phyloP scores from a whole-genome alignment of 2,888 invertebrate species.

The Spicauda simplicius region DNA sequence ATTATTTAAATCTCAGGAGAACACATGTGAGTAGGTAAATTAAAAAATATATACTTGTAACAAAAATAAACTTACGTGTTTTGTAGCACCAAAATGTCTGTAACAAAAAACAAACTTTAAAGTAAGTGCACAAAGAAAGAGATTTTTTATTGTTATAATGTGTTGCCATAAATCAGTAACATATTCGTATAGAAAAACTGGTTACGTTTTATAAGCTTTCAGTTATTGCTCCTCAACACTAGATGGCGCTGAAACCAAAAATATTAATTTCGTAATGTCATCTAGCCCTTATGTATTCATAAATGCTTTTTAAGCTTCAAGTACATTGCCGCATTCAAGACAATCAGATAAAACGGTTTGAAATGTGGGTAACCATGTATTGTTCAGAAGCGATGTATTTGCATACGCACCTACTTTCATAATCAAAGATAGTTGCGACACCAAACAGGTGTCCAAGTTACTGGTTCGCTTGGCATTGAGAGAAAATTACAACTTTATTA shows the following conservation, averaged over 20 bases:
- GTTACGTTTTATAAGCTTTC: not conserved
- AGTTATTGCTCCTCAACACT: constrained; percentile 10
- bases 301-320: not conserved
- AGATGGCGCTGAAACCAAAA: constrained; percentile 15
- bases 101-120: no score
- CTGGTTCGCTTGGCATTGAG: constrained; percentile 27
- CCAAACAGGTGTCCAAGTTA: constrained; percentile 27
- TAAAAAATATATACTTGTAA: no score
- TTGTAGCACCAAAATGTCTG: no score
- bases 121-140: no score
- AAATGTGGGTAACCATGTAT: constrained; percentile 48
- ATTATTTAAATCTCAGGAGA: no score
- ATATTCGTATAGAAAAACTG: no score
- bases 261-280: not conserved
- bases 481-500: constrained; percentile 36
- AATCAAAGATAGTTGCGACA: constrained; percentile 27
- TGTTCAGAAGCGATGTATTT: constrained; percentile 40
- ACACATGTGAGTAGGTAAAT: no score
- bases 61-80: no score
- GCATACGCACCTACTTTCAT: constrained; percentile 34
- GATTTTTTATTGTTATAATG: no score
- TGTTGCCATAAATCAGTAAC: no score
- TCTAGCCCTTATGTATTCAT: not conserved
- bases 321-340: constrained; percentile 8
- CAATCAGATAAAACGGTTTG: constrained; percentile 40